Conservation (phyloP, 2,113 vertebrate species). For the Triplophysa rosa region DNA sequence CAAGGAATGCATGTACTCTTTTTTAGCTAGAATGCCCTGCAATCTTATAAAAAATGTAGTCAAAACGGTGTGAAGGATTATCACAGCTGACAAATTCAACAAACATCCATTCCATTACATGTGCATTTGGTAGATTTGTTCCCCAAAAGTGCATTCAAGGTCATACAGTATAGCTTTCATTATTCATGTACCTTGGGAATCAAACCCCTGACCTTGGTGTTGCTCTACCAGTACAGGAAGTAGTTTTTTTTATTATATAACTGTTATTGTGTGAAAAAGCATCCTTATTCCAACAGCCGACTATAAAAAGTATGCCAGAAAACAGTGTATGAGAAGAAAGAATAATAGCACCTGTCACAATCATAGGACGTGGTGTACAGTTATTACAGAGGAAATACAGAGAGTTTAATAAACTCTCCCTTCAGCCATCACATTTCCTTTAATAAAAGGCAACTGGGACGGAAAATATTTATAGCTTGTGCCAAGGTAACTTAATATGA, state of each 20-base stretch:
- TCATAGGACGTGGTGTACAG: constrained; percentile 20
- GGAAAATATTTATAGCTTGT: constrained; percentile 43
- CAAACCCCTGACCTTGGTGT: too few relatives aligned
- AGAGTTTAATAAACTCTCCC: constrained; percentile 46
- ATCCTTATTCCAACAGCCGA: neutral
- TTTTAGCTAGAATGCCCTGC: too few relatives aligned
- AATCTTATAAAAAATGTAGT: too few relatives aligned
- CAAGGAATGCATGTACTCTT: too few relatives aligned
- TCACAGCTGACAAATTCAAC: constrained; percentile 19
- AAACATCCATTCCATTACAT: neutral
- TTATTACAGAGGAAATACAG: constrained; percentile 50
- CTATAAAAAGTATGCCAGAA: neutral
- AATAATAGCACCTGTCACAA: constrained; percentile 46
- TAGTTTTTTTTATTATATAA: too few relatives aligned
- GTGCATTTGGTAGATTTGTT: neutral
- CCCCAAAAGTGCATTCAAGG: neutral
- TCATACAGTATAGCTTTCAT: too few relatives aligned
- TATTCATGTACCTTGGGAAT: too few relatives aligned
- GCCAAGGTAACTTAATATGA: constrained; percentile 18
- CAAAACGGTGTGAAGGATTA: too few relatives aligned
- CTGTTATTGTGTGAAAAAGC: neutral
- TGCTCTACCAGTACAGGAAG: too few relatives aligned
- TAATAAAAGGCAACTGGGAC: constrained; percentile 38
- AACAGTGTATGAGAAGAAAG: constrained; percentile 5
- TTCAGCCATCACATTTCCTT: constrained; percentile 54